These are phyloP conservation scores for Sebastes vulpes DNA, from an alignment of 2,797 vertebrate species.

Conservation along the genomic window DNA sequence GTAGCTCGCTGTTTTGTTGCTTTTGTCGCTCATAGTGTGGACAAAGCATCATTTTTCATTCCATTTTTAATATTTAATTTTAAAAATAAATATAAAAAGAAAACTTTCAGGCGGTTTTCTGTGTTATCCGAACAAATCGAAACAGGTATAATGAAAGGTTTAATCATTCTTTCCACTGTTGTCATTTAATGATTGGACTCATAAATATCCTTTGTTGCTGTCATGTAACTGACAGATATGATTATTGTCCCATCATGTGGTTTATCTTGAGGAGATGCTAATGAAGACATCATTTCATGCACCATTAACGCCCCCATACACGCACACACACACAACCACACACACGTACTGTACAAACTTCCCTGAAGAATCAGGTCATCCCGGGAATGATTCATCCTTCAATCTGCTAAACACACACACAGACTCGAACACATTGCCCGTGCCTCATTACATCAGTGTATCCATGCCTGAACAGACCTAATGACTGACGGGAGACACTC, in stretches of 20 bases:
- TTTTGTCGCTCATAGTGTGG: too few species aligned
- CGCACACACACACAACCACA: background rate
- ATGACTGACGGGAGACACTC: conserved; percentile 65
- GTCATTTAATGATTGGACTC: background rate
- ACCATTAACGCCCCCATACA: conserved; percentile 53
- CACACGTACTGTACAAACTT: conserved; percentile 30
- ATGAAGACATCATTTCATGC: conserved; percentile 72
- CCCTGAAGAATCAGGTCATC: conserved; percentile 71
- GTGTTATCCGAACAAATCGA: background rate
- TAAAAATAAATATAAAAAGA: too few species aligned
- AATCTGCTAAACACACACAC: conserved; percentile 46
- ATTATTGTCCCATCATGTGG: conserved; percentile 69
- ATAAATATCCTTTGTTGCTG: conserved; percentile 35
- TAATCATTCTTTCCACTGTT: background rate
- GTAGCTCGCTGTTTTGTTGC: too few species aligned
- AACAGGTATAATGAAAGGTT: background rate
- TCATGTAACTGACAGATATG: conserved; percentile 63
- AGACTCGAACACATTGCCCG: conserved; percentile 21
- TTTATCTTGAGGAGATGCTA: conserved; percentile 58
- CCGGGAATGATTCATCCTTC: conserved; percentile 61
- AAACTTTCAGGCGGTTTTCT: background rate
- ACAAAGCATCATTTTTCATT: rapidly evolving
- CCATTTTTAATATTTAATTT: rapidly evolving
- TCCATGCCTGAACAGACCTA: conserved; percentile 60
- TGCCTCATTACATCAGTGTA: conserved; percentile 63